Evolutionary conservation across 2,888 invertebrate species (phyloP).

Genomic region (Mythimna vitellina): DNA sequence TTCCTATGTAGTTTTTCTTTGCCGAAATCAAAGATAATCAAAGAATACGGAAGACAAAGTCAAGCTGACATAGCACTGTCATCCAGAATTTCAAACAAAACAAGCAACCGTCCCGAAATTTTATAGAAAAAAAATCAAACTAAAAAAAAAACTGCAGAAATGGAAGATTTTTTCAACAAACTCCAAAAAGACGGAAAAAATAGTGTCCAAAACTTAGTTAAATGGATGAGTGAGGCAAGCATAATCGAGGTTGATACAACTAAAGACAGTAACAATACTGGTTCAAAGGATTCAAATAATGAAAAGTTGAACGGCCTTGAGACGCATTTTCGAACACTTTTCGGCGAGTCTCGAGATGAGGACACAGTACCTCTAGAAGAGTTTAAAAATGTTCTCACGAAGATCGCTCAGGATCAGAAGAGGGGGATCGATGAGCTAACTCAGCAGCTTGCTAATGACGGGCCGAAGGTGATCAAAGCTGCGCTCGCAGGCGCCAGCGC

Average conservation of each 20-base stretch:
- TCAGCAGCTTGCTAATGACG: constrained; percentile 67
- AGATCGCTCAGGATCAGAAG: constrained; percentile 72
- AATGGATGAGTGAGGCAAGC: constrained; percentile 79
- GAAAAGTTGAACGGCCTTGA: constrained; percentile 57
- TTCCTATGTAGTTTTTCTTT: neutral
- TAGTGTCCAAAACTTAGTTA: constrained; percentile 71
- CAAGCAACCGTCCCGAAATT: neutral
- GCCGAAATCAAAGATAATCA: neutral
- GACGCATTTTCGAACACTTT: constrained; percentile 69
- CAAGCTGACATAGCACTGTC: constrained; percentile 14
- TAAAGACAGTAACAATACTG: neutral
- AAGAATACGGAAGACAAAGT: neutral
- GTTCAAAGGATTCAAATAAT: neutral
- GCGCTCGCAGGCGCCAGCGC: constrained; percentile 69
- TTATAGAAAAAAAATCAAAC: neutral
- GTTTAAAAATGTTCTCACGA: constrained; percentile 70
- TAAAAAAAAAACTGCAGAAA: constrained; percentile 9
- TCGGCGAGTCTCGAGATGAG: constrained; percentile 62
- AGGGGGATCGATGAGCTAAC: constrained; percentile 68
- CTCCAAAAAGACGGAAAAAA: constrained; percentile 72
- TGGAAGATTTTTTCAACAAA: constrained; percentile 64
- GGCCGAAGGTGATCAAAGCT: constrained; percentile 69
- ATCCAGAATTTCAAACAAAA: constrained; percentile 1
- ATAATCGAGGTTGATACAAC: constrained; percentile 63
- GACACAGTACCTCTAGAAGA: constrained; percentile 65